phyloP scores from a whole-genome alignment of 2,888 invertebrate species.

The Neocrepidodera transversa region DNA sequence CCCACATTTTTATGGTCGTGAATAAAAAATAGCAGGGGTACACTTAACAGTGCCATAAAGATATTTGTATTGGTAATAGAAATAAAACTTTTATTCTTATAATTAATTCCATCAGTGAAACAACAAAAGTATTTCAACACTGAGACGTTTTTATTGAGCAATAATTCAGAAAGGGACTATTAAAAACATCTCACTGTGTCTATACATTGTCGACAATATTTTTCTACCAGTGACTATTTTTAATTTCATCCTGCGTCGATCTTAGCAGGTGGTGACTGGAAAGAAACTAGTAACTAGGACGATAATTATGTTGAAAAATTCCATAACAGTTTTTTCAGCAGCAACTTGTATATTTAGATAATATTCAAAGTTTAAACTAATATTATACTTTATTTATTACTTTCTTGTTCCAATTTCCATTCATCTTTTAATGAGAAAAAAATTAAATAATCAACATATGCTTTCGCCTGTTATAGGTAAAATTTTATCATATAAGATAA shows the following conservation, averaged over 20 bases:
- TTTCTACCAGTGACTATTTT: slow-evolving; percentile 41
- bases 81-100: slow-evolving; percentile 41
- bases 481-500: background rate
- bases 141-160: slow-evolving; percentile 44
- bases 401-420: too few relatives aligned
- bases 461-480: background rate
- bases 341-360: too few relatives aligned
- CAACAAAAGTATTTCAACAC: slow-evolving; percentile 45
- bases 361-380: too few relatives aligned
- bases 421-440: background rate
- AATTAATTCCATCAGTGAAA: slow-evolving; percentile 42
- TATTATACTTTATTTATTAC: too few relatives aligned
- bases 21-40: slow-evolving; percentile 30
- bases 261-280: background rate
- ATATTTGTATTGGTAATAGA: slow-evolving; percentile 35
- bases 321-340: too few relatives aligned
- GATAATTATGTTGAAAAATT: background rate
- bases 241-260: slow-evolving; percentile 29
- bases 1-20: slow-evolving; percentile 23
- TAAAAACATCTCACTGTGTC: slow-evolving; percentile 38
- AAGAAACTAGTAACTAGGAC: background rate
- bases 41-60: slow-evolving; percentile 26
- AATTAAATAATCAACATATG: background rate
- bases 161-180: slow-evolving; percentile 44
- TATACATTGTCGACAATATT: slow-evolving; percentile 32